These are phyloP conservation scores for Drosophila micromelanica DNA, from an alignment of 1,140 invertebrate species.

Conservation along the genomic window DNA sequence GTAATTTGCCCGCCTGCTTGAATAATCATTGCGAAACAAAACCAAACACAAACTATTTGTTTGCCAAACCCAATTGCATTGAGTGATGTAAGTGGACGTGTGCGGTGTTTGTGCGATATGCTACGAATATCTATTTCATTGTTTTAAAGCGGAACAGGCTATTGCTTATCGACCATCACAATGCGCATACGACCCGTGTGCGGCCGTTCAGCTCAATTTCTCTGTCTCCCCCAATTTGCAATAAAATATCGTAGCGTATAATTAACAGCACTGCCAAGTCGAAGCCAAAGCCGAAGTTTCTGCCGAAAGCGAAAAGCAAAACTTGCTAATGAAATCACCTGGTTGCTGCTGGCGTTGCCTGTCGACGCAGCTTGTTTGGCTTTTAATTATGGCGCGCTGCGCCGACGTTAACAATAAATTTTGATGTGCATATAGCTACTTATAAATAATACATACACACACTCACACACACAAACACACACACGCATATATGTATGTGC, in stretches of 20 bases:
- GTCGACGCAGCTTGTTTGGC: slow-evolving; percentile 70
- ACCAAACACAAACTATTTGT: slow-evolving; percentile 52
- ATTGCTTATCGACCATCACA: slow-evolving; percentile 13
- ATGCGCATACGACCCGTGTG: slow-evolving; percentile 31
- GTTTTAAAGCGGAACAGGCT: slow-evolving; percentile 17
- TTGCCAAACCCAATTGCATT: slow-evolving; percentile 60
- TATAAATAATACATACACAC: slow-evolving; percentile 31
- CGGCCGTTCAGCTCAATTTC: not conserved
- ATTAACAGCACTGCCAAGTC: slow-evolving; percentile 68
- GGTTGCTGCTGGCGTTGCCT: slow-evolving; percentile 23
- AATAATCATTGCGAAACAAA: slow-evolving; percentile 35
- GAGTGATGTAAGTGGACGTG: slow-evolving; percentile 29
- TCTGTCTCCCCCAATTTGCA: not conserved
- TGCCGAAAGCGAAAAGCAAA: slow-evolving; percentile 21
- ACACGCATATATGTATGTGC: slow-evolving; percentile 21
- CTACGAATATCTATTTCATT: slow-evolving; percentile 26
- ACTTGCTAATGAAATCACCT: slow-evolving; percentile 78
- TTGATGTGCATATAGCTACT: slow-evolving; percentile 53
- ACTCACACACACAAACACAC: slow-evolving; percentile 17
- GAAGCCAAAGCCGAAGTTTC: slow-evolving; percentile 28
- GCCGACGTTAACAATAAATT: slow-evolving; percentile 77
- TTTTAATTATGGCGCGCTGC: slow-evolving; percentile 79
- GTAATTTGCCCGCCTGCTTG: slow-evolving; percentile 17
- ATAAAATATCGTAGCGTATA: slow-evolving; percentile 59
- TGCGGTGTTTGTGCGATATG: not conserved